Evolutionary conservation across 2,888 invertebrate species (phyloP), one percentile per base, ranked within the genome.

Genomic region (Temnothorax rugatulus): DNA sequence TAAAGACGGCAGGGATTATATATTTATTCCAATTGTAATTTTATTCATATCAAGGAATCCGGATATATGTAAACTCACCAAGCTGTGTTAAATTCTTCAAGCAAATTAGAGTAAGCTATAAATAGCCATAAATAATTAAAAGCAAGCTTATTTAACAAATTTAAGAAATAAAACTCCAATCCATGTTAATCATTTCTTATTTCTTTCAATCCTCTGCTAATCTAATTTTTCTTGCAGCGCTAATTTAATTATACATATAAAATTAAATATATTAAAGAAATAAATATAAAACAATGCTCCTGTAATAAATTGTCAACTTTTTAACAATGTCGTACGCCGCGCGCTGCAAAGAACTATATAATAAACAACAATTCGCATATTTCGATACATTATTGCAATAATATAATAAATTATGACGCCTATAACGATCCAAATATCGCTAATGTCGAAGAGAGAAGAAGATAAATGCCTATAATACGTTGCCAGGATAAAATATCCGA

Each of bases 371-470:
- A 38, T 50, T 75, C 61, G 61, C 47, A 47, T 41, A 44, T 83
- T 25, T 41, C 15, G 18, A 76, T 76, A 64, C 21, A 66, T 38
- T 47, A 83, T 68, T 29, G 15, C 69, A 47, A 86, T 79, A 71
- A 59, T 74, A 85, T 74, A 85, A 83, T 66, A 77, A 76, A 86
- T 77, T 57, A 44, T 66, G n/a, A 66, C 7, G n/a, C 4, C 77
- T 47, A 54, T 25, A 25, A 68, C 34, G 9, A 61, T 63, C 29
- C 64, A 13, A 73, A 66, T 63, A 71, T 34, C 15, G 44, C 29
- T 68, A 11, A 77, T 41, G n/a, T 66, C 52, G 2, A 68, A 68
- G 15, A 0, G 29, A n/a, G 54, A 57, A 73, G 9, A 76, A 44
- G 29, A 77, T 44, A n/a, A 66, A 68, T 11, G 8, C 44, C 25